phyloP scores from a whole-genome alignment of 2,113 vertebrate genomes.

The Microtus montanus region DNA sequence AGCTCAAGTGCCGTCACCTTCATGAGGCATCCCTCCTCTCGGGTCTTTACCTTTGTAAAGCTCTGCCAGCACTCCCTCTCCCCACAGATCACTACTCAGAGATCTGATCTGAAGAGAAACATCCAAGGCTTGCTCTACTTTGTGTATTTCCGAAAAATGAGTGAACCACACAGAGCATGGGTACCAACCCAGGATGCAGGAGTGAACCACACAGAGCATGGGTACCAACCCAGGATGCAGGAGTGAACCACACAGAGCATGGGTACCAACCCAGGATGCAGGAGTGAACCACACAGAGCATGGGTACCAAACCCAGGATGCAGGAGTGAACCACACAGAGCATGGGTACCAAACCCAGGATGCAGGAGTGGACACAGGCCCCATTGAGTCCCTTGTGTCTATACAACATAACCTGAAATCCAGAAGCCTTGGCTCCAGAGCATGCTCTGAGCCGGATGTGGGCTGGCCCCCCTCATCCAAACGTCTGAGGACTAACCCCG shows the following conservation, averaged over 20 bases:
- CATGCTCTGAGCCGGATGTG: not conserved
- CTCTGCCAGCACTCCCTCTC: not conserved
- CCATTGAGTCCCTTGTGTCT: not conserved
- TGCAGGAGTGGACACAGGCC: not conserved
- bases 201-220: not conserved
- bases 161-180: not conserved
- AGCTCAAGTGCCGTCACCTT: not conserved
- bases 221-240: not conserved
- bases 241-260: not conserved
- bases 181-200: not conserved
- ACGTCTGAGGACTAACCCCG: not conserved
- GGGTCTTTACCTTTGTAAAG: not conserved
- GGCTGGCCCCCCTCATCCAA: not conserved
- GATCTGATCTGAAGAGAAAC: not conserved
- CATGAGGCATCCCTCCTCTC: not conserved
- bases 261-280: not conserved
- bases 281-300: not conserved
- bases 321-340: not conserved
- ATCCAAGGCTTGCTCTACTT: not conserved
- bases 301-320: not conserved
- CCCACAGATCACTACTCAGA: not conserved
- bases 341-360: not conserved
- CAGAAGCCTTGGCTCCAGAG: not conserved
- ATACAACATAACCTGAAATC: not conserved
- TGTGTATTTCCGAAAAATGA: not conserved